These are phyloP conservation scores for Mormyrus hasselquistii DNA, from an alignment of 2,797 vertebrate species.

Conservation along the genomic window DNA sequence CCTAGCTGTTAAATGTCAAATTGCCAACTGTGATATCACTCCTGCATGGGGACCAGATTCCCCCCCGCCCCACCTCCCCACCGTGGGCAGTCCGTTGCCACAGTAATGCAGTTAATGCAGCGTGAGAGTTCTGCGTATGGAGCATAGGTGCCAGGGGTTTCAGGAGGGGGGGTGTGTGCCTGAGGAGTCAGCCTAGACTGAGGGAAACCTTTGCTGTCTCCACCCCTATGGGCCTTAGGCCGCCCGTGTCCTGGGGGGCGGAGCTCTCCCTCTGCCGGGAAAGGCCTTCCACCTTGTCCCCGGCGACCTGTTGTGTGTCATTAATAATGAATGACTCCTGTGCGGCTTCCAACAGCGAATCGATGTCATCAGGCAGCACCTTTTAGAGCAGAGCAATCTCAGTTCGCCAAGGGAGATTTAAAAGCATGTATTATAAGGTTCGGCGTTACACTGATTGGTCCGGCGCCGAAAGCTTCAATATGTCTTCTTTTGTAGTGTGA, in stretches of 20 bases:
- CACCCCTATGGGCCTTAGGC: neutral
- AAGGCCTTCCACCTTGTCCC: neutral
- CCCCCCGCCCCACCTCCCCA: neutral
- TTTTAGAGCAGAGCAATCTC: neutral
- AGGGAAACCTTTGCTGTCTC: neutral
- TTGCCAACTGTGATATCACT: neutral
- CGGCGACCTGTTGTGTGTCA: neutral
- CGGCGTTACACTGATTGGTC: neutral
- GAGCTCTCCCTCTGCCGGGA: neutral
- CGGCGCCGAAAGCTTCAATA: neutral
- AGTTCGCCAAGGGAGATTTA: neutral
- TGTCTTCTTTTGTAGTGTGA: neutral
- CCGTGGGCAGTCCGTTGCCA: neutral
- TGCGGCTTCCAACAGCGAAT: conserved; percentile 14
- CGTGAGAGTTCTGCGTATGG: conserved; percentile 21
- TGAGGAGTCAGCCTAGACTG: neutral
- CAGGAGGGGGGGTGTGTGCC: neutral
- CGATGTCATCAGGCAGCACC: conserved; percentile 13
- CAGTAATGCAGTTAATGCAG: conserved; percentile 15
- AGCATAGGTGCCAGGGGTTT: neutral
- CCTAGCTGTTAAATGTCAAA: neutral
- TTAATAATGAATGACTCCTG: conserved; percentile 19
- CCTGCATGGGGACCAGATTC: neutral
- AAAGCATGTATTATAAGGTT: neutral
- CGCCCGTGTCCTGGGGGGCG: neutral